Evolutionary conservation across 35 echinoderm and acorn worm species (phyloP).

Genomic region (Ophioderma brevispina): DNA sequence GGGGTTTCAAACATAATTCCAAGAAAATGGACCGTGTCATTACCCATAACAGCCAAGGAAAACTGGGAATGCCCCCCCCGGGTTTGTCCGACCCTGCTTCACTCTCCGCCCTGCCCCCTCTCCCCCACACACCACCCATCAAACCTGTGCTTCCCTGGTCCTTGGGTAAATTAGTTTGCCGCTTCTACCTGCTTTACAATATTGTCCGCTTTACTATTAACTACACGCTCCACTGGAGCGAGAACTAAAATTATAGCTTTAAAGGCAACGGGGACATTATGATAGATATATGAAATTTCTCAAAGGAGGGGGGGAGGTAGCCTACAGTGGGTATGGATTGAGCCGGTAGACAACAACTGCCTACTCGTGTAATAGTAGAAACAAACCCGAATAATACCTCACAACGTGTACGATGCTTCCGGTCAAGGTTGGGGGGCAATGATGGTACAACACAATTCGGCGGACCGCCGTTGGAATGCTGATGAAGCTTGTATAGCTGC

Average conservation of each 20-base stretch:
- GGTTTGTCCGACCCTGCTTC: not conserved
- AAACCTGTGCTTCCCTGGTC: not conserved
- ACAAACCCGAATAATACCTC: slow-evolving; percentile 42
- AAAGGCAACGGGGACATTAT: slow-evolving; percentile 59
- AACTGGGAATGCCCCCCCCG: not conserved
- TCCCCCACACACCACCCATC: not conserved
- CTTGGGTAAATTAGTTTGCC: slow-evolving; percentile 68
- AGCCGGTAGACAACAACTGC: slow-evolving; percentile 16
- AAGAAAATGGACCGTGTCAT: not conserved
- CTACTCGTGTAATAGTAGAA: not conserved
- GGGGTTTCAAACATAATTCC: slow-evolving; percentile 55
- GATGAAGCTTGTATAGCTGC: not conserved
- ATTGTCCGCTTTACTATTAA: slow-evolving; percentile 75
- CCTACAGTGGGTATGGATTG: slow-evolving; percentile 70
- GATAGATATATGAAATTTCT: slow-evolving; percentile 45
- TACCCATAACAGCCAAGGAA: slow-evolving; percentile 8
- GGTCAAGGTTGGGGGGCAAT: slow-evolving; percentile 62
- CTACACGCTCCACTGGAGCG: slow-evolving; percentile 49
- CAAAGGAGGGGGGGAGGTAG: not conserved
- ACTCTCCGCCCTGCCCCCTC: no score
- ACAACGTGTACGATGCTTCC: slow-evolving; percentile 65
- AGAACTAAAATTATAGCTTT: slow-evolving; percentile 59
- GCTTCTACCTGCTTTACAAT: slow-evolving; percentile 57
- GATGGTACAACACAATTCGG: slow-evolving; percentile 11
- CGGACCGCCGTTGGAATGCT: not conserved